These are phyloP conservation scores for Pelochelys cantorii DNA, from an alignment of 2,797 vertebrate genomes.

Conservation along the genomic window DNA sequence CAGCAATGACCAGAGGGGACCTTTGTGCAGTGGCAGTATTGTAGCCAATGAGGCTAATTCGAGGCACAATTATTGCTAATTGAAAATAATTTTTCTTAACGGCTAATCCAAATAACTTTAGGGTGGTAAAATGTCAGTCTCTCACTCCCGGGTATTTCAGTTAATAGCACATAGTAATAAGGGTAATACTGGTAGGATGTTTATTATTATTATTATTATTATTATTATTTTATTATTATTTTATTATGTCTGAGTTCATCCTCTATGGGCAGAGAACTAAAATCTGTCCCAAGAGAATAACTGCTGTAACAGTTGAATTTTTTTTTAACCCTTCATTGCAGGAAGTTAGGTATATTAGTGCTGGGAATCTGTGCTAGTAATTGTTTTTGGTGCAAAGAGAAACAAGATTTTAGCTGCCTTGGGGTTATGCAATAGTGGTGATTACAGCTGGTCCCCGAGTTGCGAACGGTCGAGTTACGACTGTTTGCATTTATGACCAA, in stretches of 20 bases:
- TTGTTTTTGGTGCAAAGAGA: background rate
- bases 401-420: background rate
- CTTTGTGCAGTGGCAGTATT: conserved; percentile 93
- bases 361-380: background rate
- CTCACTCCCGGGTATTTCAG: background rate
- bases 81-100: background rate
- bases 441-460: background rate
- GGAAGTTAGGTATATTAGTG: background rate
- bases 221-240: background rate
- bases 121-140: fast-evolving
- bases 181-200: background rate
- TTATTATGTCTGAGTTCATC: background rate
- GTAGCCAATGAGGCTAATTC: conserved; percentile 94
- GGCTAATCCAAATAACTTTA: background rate
- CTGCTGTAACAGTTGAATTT: background rate
- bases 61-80: conserved; percentile 88
- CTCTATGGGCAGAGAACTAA: background rate
- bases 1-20: background rate
- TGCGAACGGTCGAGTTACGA: too few species aligned
- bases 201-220: background rate
- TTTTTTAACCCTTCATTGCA: conserved; percentile 13
- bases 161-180: background rate
- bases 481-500: too few species aligned
- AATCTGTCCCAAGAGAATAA: background rate
- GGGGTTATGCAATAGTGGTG: background rate